These are phyloP conservation scores for Serripes groenlandicus DNA, from an alignment of 2,888 invertebrate genomes.

Conservation along the genomic window DNA sequence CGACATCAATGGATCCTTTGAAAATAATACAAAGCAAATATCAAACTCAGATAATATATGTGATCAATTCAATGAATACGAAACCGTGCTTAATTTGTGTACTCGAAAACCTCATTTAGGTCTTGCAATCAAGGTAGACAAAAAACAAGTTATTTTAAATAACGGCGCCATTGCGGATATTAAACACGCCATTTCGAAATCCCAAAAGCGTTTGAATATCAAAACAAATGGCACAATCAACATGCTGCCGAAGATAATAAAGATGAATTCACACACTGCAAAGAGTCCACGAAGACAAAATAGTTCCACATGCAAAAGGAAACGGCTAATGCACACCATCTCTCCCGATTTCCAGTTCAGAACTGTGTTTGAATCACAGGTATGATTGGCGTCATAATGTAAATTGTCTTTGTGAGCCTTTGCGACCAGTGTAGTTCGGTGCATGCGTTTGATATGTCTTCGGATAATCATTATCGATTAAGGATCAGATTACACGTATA, in stretches of 20 bases:
- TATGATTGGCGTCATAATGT: no score
- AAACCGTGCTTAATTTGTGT: constrained; percentile 17
- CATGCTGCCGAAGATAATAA: not conserved
- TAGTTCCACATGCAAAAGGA: not conserved
- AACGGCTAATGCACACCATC: not conserved
- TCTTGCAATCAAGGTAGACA: not conserved
- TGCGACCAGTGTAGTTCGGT: no score
- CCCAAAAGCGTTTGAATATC: constrained; percentile 15
- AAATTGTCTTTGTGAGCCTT: no score
- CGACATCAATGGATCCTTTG: constrained; percentile 5
- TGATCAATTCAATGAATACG: not conserved
- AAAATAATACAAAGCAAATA: not conserved
- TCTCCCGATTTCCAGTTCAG: not conserved
- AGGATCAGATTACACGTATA: no score
- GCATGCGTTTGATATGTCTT: no score
- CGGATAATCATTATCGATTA: no score
- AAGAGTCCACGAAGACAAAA: constrained; percentile 7
- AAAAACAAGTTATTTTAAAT: constrained; percentile 1
- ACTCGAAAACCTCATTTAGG: constrained; percentile 8
- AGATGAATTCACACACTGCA: not conserved
- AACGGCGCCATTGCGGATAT: constrained; percentile 20
- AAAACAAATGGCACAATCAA: constrained; percentile 51
- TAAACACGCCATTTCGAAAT: constrained; percentile 31
- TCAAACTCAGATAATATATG: no score
- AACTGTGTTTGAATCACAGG: not conserved